Conservation (phyloP, 2,113 vertebrate species). For the Paracanthobrama guichenoti region DNA sequence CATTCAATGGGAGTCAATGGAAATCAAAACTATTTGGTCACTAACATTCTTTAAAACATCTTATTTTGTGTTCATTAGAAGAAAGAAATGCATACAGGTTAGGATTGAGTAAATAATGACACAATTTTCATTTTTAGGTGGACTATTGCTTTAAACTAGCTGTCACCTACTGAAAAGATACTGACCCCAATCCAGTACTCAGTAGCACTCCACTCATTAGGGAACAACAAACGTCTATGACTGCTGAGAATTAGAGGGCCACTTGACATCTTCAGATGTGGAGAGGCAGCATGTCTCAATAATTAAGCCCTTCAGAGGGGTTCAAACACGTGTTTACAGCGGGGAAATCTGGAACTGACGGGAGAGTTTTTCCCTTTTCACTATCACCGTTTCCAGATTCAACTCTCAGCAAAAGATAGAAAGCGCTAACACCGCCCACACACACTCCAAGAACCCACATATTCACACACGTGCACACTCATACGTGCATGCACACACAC, state of each 20-base stretch:
- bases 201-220: slow-evolving; percentile 4
- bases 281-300: slow-evolving; percentile 6
- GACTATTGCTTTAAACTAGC: not conserved
- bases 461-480: slow-evolving; percentile 34
- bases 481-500: not conserved
- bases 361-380: slow-evolving; percentile 16
- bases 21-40: not conserved
- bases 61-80: too few relatives aligned
- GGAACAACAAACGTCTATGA: slow-evolving; percentile 8
- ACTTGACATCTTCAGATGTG: slow-evolving; percentile 39
- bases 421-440: slow-evolving; percentile 20
- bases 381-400: slow-evolving; percentile 25
- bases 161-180: not conserved
- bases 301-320: slow-evolving; percentile 17
- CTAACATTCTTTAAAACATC: too few relatives aligned
- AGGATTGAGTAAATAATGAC: not conserved
- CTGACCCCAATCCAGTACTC: not conserved
- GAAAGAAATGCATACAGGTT: too few relatives aligned
- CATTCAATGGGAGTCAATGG: not conserved
- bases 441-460: slow-evolving; percentile 25
- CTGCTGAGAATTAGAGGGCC: slow-evolving; percentile 22
- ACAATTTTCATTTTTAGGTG: not conserved
- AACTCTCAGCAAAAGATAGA: slow-evolving; percentile 36
- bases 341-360: not conserved
- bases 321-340: slow-evolving; percentile 16